phyloP scores from a whole-genome alignment of 2,888 invertebrate genomes.

The Ectropis crepuscularia region DNA sequence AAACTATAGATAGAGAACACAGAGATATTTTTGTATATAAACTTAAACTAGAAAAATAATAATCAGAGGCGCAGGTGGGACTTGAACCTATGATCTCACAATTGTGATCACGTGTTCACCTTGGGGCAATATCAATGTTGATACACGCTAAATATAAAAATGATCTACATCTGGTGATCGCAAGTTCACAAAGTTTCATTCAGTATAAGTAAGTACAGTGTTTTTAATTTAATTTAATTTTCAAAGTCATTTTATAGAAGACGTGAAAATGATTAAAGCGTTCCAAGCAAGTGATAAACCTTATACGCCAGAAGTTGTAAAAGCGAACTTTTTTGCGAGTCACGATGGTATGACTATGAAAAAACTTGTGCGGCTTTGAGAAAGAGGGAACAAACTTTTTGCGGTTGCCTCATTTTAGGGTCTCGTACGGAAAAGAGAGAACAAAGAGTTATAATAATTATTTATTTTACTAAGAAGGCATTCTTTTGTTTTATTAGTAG shows the following conservation, averaged over 20 bases:
- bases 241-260: not conserved
- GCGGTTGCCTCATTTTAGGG: slow-evolving; percentile 32
- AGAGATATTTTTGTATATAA: too few species aligned
- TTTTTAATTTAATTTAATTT: not conserved
- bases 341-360: slow-evolving; percentile 41
- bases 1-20: too few species aligned
- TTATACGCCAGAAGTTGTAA: slow-evolving; percentile 34
- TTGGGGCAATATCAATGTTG: too few species aligned
- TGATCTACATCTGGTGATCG: too few species aligned
- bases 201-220: not conserved
- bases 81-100: too few species aligned
- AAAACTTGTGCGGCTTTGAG: slow-evolving; percentile 45
- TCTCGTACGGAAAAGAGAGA: slow-evolving; percentile 1
- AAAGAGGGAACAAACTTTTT: slow-evolving; percentile 41
- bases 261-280: slow-evolving; percentile 13
- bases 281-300: slow-evolving; percentile 35
- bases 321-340: slow-evolving; percentile 38
- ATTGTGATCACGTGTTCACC: too few species aligned
- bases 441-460: not conserved
- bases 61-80: too few species aligned
- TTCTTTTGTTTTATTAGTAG: too few species aligned
- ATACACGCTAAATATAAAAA: too few species aligned
- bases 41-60: too few species aligned
- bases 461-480: too few species aligned
- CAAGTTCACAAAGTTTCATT: too few species aligned